Base-by-base conservation (phyloP, 2,797 vertebrate species). In the Myioborus melanocephalus region DNA sequence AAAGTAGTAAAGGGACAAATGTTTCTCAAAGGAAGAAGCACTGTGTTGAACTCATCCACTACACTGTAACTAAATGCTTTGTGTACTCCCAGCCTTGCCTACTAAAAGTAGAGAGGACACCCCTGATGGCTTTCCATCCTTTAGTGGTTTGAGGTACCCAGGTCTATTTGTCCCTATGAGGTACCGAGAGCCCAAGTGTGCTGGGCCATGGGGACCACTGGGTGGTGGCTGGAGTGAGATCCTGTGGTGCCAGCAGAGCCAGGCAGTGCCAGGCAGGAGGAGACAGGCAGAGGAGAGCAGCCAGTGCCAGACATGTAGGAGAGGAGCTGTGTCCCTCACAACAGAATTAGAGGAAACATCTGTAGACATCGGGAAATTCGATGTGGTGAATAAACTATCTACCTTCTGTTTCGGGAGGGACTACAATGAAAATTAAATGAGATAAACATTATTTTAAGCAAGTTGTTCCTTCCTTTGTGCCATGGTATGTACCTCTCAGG, bases 281-380 rank as follows among this genome's bases (percentile, higher is more conserved):
- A 57, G 55, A 41, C 0, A 5, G 32, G 65, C 55, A 69, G 37
- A 43, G 52, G 61, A 78, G 24, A 64, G 44, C 49, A 89, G 66
- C 41, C 52, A 44, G 82, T 64, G 82, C 73, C 82, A 87, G 78
- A 27, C 35, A n/a, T 0, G 2, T 35, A 66, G 49, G n/a, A 9
- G 3, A 84, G 52, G 43, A 73, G 32, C 59, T 87, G 63, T 50
- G 80, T 41, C 39, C 83, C 89, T 92, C 66, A 46, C 30, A 73
- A 65, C 6, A 57, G 71, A 73, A 44, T 79, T 64, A 66, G 32
- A 97, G 97, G 93, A 97, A 97, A 95, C 94, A 97, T 66, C 96
- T 95, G 95, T 5, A 87, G 86, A 76, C 77, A 50, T 44, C 7
- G 77, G 96, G 97, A 97, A 97, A 56, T 61, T 22, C 2, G 4